A percentile compares a stretch with the other conserved stretches of the same genome.
Evolutionary conservation across 2,888 invertebrate genomes (phyloP).

Genomic region (Rhopalosiphum nymphaeae): DNA sequence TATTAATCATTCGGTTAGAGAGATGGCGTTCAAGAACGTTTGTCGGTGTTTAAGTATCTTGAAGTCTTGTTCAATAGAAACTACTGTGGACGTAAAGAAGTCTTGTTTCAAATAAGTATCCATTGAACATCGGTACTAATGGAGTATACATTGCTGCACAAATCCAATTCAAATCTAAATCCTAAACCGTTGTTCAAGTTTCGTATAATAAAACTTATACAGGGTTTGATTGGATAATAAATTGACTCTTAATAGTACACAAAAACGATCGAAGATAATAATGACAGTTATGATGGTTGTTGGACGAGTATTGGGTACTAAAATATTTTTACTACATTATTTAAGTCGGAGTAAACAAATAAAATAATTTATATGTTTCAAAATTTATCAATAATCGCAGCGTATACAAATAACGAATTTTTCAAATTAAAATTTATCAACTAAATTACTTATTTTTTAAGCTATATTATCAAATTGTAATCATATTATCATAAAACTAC

Average conservation of each 20-base stretch:
- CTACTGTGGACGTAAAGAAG: background rate
- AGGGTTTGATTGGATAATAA: background rate
- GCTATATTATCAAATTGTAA: background rate
- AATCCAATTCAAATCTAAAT: background rate
- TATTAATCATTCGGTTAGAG: background rate
- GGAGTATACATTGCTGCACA: background rate
- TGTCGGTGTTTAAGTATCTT: background rate
- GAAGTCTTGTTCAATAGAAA: background rate
- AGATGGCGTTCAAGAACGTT: background rate
- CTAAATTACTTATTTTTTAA: background rate
- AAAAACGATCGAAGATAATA: background rate
- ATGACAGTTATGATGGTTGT: background rate
- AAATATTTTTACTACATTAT: background rate
- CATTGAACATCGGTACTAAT: background rate
- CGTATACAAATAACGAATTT: background rate
- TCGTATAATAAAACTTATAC: too few relatives aligned
- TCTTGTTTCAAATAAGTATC: background rate
- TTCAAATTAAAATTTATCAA: background rate
- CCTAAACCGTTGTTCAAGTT: background rate
- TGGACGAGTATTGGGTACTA: background rate
- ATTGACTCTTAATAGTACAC: background rate
- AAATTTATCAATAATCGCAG: background rate
- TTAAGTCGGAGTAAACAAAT: background rate
- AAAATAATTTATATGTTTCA: background rate
- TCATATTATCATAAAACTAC: background rate